phyloP scores from a whole-genome alignment of 2,113 vertebrate genomes.

The Labrus mixtus region DNA sequence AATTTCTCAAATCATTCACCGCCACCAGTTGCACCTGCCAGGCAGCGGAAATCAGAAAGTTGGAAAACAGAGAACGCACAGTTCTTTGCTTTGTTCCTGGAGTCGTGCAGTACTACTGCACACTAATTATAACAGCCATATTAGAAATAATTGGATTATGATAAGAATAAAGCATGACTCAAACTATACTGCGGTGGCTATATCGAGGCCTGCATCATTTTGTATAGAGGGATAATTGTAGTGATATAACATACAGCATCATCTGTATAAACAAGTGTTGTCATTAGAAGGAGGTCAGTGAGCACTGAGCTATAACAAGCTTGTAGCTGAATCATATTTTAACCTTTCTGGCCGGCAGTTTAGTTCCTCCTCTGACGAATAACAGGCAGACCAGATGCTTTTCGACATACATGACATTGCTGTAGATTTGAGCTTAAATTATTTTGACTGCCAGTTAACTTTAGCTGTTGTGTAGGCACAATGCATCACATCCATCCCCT shows the following conservation, averaged over 20 bases:
- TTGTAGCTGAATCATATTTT: not conserved
- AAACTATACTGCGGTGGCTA: too few species aligned
- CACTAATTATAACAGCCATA: not conserved
- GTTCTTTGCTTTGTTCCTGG: constrained; percentile 3
- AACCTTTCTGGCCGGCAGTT: constrained; percentile 7
- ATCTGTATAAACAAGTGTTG: not conserved
- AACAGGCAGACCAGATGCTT: constrained; percentile 7
- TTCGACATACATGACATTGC: not conserved
- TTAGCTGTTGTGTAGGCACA: not conserved
- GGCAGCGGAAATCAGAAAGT: constrained; percentile 15
- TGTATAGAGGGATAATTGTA: too few species aligned
- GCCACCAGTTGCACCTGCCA: constrained; percentile 46
- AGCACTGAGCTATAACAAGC: constrained; percentile 11
- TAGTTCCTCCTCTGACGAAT: constrained; percentile 19
- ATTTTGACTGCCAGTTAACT: not conserved
- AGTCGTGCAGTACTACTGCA: not conserved
- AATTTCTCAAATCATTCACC: constrained; percentile 46
- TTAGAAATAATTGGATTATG: not conserved
- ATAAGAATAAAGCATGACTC: not conserved
- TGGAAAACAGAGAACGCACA: not conserved
- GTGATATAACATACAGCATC: too few species aligned
- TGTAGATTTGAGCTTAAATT: too few species aligned
- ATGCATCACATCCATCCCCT: not conserved
- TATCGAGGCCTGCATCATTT: too few species aligned
- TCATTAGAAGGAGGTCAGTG: constrained; percentile 23